Percentiles rank a stretch among this genome's conserved stretches.
phyloP scores from a whole-genome alignment of 1,140 invertebrate genomes.

The Drosophila pseudoobscura region DNA sequence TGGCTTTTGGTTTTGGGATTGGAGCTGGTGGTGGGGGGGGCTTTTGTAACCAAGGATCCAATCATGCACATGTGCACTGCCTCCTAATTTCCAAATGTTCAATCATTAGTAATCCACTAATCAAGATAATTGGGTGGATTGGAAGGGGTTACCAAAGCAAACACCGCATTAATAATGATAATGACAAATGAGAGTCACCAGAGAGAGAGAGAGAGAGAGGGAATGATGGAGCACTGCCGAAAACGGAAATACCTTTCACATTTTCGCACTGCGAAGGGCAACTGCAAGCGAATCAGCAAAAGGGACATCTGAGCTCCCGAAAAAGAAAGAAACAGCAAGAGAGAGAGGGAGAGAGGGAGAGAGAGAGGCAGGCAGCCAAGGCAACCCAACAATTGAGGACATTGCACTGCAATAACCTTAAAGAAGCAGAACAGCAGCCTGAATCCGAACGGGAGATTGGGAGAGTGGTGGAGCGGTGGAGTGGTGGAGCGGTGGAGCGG shows the following conservation, averaged over 20 bases:
- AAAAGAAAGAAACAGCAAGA: conserved; percentile 41
- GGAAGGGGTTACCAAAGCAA: too few relatives aligned
- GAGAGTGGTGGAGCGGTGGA: conserved; percentile 1
- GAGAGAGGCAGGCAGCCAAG: conserved; percentile 34
- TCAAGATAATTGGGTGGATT: too few relatives aligned
- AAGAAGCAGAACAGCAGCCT: conserved; percentile 51
- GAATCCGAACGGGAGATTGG: conserved; percentile 14
- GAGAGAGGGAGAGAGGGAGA: too few relatives aligned
- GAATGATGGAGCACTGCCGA: conserved; percentile 45
- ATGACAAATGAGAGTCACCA: conserved; percentile 35
- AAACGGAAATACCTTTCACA: conserved; percentile 72
- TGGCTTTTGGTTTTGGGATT: not conserved
- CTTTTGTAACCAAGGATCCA: too few relatives aligned
- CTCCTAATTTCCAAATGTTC: too few relatives aligned
- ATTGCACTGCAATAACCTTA: conserved; percentile 79
- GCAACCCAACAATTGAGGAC: conserved; percentile 73
- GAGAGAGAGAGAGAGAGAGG: too few relatives aligned
- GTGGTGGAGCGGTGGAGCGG: not conserved
- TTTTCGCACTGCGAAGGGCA: conserved; percentile 67
- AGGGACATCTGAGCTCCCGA: conserved; percentile 63
- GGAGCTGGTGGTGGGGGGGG: too few relatives aligned
- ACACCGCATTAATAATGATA: conserved; percentile 3
- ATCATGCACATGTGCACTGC: too few relatives aligned
- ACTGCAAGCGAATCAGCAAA: conserved; percentile 17
- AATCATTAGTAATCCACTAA: too few relatives aligned